Evolutionary conservation across 2,888 invertebrate species (phyloP).

Genomic region (Protonemura montana): DNA sequence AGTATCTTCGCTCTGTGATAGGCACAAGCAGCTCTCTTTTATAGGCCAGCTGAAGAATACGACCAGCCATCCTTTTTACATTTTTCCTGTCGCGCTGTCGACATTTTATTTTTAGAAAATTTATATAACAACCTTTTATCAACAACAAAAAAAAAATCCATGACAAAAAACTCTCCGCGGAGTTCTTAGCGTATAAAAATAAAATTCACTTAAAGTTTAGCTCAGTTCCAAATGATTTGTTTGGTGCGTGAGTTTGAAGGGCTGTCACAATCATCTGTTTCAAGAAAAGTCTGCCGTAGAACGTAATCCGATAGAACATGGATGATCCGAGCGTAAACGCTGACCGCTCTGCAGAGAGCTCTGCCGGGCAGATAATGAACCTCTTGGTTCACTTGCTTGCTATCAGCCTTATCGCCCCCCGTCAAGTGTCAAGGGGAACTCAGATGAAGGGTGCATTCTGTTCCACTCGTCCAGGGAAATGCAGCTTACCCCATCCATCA

Average conservation of each 20-base stretch:
- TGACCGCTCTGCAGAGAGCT: neutral
- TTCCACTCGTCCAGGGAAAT: neutral
- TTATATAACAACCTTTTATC: neutral
- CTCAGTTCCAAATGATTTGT: neutral
- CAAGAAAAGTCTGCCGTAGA: no score
- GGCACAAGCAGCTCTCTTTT: neutral
- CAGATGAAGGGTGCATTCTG: neutral
- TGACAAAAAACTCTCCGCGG: neutral
- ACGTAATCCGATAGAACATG: no score
- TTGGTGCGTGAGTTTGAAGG: neutral
- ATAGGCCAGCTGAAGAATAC: neutral
- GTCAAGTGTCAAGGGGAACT: no score
- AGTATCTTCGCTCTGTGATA: neutral
- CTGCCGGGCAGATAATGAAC: conserved; percentile 18
- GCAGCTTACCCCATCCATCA: neutral
- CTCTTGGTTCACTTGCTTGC: conserved; percentile 21
- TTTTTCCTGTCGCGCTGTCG: neutral
- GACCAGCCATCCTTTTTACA: neutral
- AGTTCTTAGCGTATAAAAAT: neutral
- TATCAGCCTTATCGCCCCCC: conserved; percentile 31
- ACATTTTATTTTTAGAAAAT: neutral
- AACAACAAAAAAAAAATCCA: neutral
- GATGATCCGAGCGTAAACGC: neutral
- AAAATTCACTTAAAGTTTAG: neutral
- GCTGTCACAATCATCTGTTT: neutral